Percentiles rank a stretch among this genome's conserved stretches.
These are phyloP conservation scores for Amblyopsis hoosieri DNA, from an alignment of 2,797 vertebrate species.

Conservation along the genomic window DNA sequence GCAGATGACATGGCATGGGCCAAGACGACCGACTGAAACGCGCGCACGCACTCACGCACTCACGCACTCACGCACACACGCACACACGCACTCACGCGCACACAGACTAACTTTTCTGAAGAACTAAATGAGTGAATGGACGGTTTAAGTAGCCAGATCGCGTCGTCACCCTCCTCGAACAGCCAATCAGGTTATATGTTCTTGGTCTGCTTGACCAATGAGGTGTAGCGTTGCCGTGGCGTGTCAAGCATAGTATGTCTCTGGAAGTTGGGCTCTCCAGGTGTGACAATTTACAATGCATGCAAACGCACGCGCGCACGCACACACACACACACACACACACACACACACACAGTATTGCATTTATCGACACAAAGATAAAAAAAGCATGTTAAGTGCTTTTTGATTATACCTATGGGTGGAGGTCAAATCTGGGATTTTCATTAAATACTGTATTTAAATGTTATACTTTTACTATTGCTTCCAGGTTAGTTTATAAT, in stretches of 20 bases:
- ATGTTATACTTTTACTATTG: neutral
- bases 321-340: constrained; percentile 8
- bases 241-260: constrained; percentile 34
- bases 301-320: neutral
- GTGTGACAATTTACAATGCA: constrained; percentile 26
- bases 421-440: constrained; percentile 10
- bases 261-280: constrained; percentile 73
- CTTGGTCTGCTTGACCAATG: constrained; percentile 33
- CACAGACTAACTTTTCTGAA: constrained; percentile 6
- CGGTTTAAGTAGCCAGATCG: neutral
- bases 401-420: constrained; percentile 11
- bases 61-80: constrained; percentile 48
- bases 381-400: neutral
- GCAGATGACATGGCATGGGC: constrained; percentile 80
- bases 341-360: constrained; percentile 16
- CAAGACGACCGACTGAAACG: constrained; percentile 72
- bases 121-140: neutral
- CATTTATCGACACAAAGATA: constrained; percentile 7
- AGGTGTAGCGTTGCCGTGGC: constrained; percentile 22
- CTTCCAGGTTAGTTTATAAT: neutral
- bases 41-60: constrained; percentile 35
- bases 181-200: constrained; percentile 19
- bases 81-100: neutral
- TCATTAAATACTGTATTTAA: neutral
- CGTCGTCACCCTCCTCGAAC: constrained; percentile 10